Percentiles rank a stretch among this genome's conserved stretches.
These are phyloP conservation scores for Buceros bicornis DNA, from an alignment of 2,797 vertebrate genomes.

Conservation along the genomic window DNA sequence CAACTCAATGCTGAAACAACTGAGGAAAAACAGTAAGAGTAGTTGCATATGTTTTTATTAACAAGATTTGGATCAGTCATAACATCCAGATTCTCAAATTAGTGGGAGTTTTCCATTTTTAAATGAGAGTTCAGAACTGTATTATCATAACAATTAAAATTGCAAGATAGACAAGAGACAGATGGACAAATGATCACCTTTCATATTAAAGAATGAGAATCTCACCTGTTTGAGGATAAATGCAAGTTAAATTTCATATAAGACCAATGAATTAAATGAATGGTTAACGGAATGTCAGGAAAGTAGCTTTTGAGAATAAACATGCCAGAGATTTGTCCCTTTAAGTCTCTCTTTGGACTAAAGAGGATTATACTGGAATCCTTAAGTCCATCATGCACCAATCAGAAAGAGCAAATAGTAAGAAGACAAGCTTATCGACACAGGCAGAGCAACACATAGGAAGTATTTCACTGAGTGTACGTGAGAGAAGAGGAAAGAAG, in stretches of 20 bases:
- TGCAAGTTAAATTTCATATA: background rate
- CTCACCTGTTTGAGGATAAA: background rate
- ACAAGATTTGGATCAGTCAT: background rate
- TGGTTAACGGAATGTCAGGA: conserved; percentile 40
- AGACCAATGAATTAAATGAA: background rate
- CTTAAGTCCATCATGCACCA: conserved; percentile 71
- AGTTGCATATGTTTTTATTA: background rate
- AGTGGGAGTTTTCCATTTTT: background rate
- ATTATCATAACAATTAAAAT: background rate
- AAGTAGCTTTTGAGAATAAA: conserved; percentile 68
- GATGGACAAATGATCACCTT: background rate
- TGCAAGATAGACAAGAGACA: background rate
- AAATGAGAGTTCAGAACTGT: background rate
- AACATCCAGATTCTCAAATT: background rate
- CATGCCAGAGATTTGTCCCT: conserved; percentile 72
- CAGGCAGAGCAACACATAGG: conserved; percentile 50
- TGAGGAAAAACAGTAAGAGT: background rate
- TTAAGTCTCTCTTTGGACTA: conserved; percentile 78
- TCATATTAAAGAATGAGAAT: background rate
- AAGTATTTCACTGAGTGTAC: conserved; percentile 72
- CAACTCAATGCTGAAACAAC: background rate
- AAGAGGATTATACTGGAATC: conserved; percentile 90
- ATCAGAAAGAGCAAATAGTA: conserved; percentile 58
- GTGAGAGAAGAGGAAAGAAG: conserved; percentile 52
- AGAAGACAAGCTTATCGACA: conserved; percentile 77